These are phyloP conservation scores for Cryptophagus acutangulus DNA, from an alignment of 2,888 invertebrate species.

Conservation along the genomic window DNA sequence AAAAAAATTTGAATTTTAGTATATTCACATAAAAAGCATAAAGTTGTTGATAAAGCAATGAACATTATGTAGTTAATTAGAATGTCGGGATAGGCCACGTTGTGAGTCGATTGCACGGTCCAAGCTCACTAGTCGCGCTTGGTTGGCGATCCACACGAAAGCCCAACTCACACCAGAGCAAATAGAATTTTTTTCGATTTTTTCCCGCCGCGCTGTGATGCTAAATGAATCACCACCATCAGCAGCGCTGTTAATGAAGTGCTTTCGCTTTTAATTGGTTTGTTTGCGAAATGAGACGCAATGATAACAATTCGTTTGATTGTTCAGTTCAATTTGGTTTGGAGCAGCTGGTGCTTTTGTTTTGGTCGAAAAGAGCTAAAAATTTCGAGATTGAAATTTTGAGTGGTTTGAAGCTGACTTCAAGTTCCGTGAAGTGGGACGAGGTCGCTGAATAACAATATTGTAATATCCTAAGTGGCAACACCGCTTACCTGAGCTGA, in stretches of 20 bases:
- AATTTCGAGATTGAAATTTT: constrained; percentile 26
- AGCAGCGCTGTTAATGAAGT: no score
- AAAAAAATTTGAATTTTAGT: no score
- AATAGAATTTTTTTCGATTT: no score
- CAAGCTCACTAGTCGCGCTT: constrained; percentile 38
- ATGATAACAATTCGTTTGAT: no score
- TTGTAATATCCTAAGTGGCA: constrained; percentile 41
- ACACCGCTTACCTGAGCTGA: constrained; percentile 33
- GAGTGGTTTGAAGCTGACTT: constrained; percentile 39
- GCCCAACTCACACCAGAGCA: constrained; percentile 32
- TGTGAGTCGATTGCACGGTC: constrained; percentile 5
- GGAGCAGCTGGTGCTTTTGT: no score
- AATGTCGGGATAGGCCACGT: constrained; percentile 36
- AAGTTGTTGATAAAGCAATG: constrained; percentile 15
- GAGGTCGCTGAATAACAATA: constrained; percentile 45
- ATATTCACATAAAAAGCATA: no score
- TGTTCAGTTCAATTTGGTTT: no score
- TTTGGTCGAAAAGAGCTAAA: no score
- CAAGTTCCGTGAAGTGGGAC: constrained; percentile 48
- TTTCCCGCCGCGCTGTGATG: constrained; percentile 5
- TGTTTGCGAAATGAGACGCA: no score
- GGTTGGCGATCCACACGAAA: constrained; percentile 38
- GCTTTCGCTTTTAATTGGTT: no score
- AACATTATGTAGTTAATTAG: constrained; percentile 26
- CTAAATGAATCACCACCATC: no score